Evolutionary conservation across 2,113 vertebrate genomes (phyloP).

Genomic region (Oceanites oceanicus): DNA sequence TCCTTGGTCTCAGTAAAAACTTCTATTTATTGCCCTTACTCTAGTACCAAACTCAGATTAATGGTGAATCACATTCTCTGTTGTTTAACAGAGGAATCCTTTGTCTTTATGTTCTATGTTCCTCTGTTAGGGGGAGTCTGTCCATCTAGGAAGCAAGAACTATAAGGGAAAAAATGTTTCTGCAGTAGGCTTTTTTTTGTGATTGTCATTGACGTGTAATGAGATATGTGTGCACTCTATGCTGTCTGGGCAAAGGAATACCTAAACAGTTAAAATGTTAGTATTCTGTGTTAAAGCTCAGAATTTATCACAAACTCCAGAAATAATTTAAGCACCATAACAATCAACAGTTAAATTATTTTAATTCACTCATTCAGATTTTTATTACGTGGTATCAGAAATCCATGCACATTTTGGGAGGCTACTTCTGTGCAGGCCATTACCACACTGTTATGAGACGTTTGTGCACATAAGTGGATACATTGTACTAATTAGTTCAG

Average conservation of each 20-base stretch:
- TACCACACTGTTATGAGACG: background rate
- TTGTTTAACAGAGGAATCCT: background rate
- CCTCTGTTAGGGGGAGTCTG: background rate
- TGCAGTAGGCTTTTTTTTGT: background rate
- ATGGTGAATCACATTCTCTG: constrained; percentile 12
- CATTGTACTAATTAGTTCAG: background rate
- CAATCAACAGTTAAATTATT: background rate
- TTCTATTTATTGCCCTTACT: background rate
- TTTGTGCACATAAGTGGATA: background rate
- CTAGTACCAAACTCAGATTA: background rate
- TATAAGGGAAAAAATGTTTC: background rate
- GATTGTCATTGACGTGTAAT: background rate
- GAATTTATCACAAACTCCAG: background rate
- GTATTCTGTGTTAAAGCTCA: background rate
- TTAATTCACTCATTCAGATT: background rate
- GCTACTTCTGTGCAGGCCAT: background rate
- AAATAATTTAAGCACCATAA: background rate
- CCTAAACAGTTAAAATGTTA: background rate
- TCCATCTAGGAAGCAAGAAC: background rate
- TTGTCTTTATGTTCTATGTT: background rate
- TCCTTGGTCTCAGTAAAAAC: background rate
- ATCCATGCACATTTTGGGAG: background rate
- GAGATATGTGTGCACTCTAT: background rate
- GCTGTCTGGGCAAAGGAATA: background rate
- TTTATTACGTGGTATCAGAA: background rate